A percentile compares a stretch with the other conserved stretches of the same genome.
Evolutionary conservation across 1,140 invertebrate species (phyloP).

Genomic region (Hermatobates lingyangjiaoensis): DNA sequence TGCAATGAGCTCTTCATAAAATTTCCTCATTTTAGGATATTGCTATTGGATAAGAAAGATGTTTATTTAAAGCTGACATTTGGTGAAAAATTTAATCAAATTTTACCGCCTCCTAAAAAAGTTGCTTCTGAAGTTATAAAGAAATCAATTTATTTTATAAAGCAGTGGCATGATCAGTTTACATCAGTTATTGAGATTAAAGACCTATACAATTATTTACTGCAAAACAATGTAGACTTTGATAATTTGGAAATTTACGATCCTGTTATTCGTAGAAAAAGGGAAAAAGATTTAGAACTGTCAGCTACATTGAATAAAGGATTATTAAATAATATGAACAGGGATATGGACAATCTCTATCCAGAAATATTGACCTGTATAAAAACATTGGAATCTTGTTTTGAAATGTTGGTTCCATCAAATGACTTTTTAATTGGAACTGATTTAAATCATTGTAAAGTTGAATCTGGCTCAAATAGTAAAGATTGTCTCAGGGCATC

Average conservation of each 20-base stretch:
- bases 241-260: constrained; percentile 7
- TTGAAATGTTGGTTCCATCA: constrained; percentile 20
- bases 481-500: background rate
- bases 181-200: constrained; percentile 29
- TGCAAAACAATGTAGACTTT: constrained; percentile 27
- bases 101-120: constrained; percentile 30
- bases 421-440: constrained; percentile 20
- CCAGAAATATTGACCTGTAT: constrained; percentile 19
- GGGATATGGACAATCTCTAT: constrained; percentile 13
- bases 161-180: constrained; percentile 31
- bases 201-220: constrained; percentile 28
- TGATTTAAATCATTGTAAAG: constrained; percentile 5
- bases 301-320: constrained; percentile 6
- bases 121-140: constrained; percentile 28
- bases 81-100: constrained; percentile 25
- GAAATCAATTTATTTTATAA: constrained; percentile 25
- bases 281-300: constrained; percentile 2
- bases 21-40: constrained; percentile 32
- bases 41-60: constrained; percentile 29
- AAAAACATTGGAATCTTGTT: constrained; percentile 20
- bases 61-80: constrained; percentile 27
- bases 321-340: constrained; percentile 4
- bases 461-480: background rate
- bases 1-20: constrained; percentile 32
- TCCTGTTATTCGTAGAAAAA: constrained; percentile 4